phyloP scores from a whole-genome alignment of 2,113 vertebrate genomes.

The Hyla sarda region DNA sequence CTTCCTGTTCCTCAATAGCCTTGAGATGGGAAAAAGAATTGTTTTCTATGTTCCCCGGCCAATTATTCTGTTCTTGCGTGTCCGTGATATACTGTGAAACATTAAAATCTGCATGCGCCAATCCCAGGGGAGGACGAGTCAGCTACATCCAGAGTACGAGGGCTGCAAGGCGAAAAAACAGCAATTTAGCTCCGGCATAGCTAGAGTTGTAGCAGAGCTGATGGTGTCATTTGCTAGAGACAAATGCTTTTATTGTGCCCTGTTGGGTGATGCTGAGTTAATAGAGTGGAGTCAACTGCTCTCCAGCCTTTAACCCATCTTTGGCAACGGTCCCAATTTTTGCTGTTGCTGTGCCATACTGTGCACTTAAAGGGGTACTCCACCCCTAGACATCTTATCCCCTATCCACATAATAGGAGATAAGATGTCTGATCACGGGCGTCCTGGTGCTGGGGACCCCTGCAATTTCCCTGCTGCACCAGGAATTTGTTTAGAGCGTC shows the following conservation, averaged over 20 bases:
- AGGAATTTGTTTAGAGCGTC: no score
- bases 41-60: slow-evolving; percentile 6
- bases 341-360: no score
- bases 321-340: no score
- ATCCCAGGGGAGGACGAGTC: not conserved
- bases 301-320: no score
- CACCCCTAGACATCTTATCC: no score
- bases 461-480: no score
- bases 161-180: not conserved
- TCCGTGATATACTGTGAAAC: slow-evolving; percentile 17
- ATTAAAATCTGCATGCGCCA: slow-evolving; percentile 26
- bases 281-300: no score
- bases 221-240: not conserved
- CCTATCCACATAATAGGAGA: no score
- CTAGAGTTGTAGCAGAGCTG: not conserved
- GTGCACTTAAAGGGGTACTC: no score
- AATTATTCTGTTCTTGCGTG: slow-evolving; percentile 28
- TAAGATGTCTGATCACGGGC: no score
- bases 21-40: slow-evolving; percentile 30
- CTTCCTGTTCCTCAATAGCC: slow-evolving; percentile 17
- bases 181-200: not conserved
- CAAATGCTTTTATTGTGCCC: not conserved
- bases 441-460: no score
- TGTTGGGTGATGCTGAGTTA: not conserved
- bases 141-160: not conserved